phyloP scores from a whole-genome alignment of 2,113 vertebrate species.

The Corynorhinus townsendii region DNA sequence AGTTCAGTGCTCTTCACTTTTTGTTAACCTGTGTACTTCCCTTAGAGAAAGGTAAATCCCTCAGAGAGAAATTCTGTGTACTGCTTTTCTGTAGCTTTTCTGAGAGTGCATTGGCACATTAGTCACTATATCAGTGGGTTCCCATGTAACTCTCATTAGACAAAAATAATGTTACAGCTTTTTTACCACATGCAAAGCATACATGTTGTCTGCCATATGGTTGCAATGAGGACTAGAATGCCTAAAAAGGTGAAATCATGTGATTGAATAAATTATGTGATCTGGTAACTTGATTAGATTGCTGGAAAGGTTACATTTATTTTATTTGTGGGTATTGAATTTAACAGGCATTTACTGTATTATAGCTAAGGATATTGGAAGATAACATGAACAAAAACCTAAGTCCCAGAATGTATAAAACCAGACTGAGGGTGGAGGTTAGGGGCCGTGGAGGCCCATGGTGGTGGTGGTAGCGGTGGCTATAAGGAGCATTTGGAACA shows the following conservation, averaged over 20 bases:
- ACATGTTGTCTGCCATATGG: neutral
- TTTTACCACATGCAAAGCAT: neutral
- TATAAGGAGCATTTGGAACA: neutral
- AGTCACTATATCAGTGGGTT: neutral
- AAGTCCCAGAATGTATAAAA: neutral
- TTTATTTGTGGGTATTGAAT: slow-evolving; percentile 19
- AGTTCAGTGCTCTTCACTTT: neutral
- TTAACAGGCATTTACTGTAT: neutral
- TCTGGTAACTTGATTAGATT: neutral
- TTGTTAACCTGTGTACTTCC: neutral
- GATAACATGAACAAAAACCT: neutral
- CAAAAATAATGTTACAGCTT: neutral
- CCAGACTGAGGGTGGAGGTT: neutral
- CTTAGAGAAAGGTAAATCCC: neutral
- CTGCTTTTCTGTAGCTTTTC: neutral
- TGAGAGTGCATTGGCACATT: neutral
- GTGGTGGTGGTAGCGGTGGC: neutral
- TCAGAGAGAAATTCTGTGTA: neutral
- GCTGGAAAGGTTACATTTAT: neutral
- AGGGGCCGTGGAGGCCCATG: neutral
- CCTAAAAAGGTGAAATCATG: neutral
- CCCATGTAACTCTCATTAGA: neutral
- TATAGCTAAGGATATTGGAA: neutral
- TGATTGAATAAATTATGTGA: neutral
- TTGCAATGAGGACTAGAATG: neutral